Conservation (phyloP, 1,140 invertebrate genomes). For the Pachyrhynchus sulphureomaculatus region DNA sequence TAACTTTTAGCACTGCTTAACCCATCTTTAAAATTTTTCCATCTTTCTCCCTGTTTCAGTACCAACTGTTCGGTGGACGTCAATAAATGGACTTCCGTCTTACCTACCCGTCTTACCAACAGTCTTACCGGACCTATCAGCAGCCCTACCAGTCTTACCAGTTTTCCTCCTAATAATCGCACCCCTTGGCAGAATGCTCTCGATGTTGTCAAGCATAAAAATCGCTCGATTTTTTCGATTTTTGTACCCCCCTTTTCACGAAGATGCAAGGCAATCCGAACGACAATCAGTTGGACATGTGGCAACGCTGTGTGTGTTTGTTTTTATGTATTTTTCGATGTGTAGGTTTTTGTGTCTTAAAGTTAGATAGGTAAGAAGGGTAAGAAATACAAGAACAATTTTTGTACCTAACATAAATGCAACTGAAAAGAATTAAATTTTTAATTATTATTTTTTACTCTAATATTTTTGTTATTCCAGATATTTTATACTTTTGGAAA, state of each 20-base stretch:
- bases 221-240: not conserved
- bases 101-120: not conserved
- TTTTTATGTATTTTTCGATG: not conserved
- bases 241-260: not conserved
- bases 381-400: too few species aligned
- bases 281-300: conserved; percentile 41
- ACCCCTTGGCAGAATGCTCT: conserved; percentile 5
- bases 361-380: too few species aligned
- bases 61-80: conserved; percentile 71
- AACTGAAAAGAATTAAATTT: too few species aligned
- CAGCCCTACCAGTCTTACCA: conserved; percentile 12
- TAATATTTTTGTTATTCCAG: too few species aligned
- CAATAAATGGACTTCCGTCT: conserved; percentile 55
- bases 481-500: too few species aligned
- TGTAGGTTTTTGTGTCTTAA: not conserved
- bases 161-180: conserved; percentile 32
- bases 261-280: conserved; percentile 45
- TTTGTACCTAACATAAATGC: too few species aligned
- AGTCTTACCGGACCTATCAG: not conserved
- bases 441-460: too few species aligned
- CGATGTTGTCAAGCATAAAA: not conserved
- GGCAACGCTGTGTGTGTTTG: not conserved
- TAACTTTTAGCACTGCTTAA: not conserved
- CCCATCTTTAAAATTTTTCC: not conserved
- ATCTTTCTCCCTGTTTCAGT: conserved; percentile 64